Evolutionary conservation across 2,888 invertebrate genomes (phyloP).

Genomic region (Julus scandinavius): DNA sequence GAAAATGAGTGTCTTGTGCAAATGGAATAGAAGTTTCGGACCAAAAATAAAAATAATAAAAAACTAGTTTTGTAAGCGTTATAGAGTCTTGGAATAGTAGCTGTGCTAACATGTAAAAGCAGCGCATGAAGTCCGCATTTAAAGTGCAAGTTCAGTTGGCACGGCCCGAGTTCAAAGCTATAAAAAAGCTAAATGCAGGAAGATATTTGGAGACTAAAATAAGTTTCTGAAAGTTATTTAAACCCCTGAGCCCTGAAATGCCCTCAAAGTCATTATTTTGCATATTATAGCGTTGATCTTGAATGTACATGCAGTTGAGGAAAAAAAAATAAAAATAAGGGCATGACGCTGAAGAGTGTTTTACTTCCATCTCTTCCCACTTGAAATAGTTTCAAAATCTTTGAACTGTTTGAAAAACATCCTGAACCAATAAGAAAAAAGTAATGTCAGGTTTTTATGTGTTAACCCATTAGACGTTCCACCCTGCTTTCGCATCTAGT

Average conservation of each 20-base stretch:
- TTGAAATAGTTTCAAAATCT: neutral
- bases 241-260: neutral
- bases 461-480: no score
- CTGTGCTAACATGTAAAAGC: neutral
- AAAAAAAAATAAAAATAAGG: neutral
- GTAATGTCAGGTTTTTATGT: no score
- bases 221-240: constrained; percentile 31
- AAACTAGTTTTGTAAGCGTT: neutral
- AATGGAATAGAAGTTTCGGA: neutral
- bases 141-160: constrained; percentile 36
- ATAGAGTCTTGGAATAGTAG: neutral
- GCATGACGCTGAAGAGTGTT: neutral
- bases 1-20: neutral
- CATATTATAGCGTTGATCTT: neutral
- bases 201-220: constrained; percentile 10
- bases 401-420: neutral
- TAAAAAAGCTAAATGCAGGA: constrained; percentile 24
- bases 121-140: neutral
- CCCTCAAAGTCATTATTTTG: neutral
- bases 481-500: no score
- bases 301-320: neutral
- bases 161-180: constrained; percentile 19
- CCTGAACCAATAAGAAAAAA: neutral
- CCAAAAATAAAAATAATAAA: neutral
- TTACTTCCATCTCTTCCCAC: neutral